Percentiles rank a stretch among this genome's conserved stretches.
These are phyloP conservation scores for Aleiodes testaceus DNA, from an alignment of 2,888 invertebrate genomes.

Conservation along the genomic window DNA sequence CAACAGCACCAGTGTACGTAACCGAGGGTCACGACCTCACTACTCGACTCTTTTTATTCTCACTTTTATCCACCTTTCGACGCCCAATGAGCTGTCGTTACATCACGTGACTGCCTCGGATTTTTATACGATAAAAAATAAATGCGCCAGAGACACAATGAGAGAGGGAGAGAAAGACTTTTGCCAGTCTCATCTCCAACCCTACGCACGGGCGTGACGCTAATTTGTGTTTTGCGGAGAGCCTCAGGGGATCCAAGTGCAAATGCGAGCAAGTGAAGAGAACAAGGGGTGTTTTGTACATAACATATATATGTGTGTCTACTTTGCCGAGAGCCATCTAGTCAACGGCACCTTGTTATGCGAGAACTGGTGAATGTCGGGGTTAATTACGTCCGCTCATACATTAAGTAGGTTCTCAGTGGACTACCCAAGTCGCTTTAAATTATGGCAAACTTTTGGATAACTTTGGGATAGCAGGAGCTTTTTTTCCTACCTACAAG, in stretches of 20 bases:
- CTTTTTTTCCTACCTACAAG: slow-evolving; percentile 31
- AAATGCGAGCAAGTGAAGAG: slow-evolving; percentile 33
- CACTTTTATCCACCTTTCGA: slow-evolving; percentile 35
- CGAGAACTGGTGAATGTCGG: slow-evolving; percentile 61
- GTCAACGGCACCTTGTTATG: slow-evolving; percentile 61
- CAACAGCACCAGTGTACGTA: slow-evolving; percentile 54
- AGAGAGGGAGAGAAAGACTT: not conserved
- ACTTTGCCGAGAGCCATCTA: slow-evolving; percentile 54
- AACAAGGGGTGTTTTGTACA: slow-evolving; percentile 16
- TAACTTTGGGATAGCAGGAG: not conserved
- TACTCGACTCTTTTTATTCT: slow-evolving; percentile 1
- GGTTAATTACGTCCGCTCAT: slow-evolving; percentile 68
- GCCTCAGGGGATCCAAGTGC: slow-evolving; percentile 44
- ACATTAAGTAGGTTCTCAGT: slow-evolving; percentile 59
- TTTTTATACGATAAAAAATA: not conserved
- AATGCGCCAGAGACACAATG: not conserved
- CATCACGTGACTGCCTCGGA: slow-evolving; percentile 40
- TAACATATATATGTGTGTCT: slow-evolving; percentile 37
- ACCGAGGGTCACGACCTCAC: slow-evolving; percentile 22
- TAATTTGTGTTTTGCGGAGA: slow-evolving; percentile 64
- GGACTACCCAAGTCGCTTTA: slow-evolving; percentile 48
- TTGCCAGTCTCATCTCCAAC: slow-evolving; percentile 1
- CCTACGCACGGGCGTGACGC: slow-evolving; percentile 46
- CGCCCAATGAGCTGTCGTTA: slow-evolving; percentile 38
- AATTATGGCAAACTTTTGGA: slow-evolving; percentile 54